These are phyloP conservation scores for Acrossocheilus fasciatus DNA, from an alignment of 2,797 vertebrate genomes.

Conservation along the genomic window DNA sequence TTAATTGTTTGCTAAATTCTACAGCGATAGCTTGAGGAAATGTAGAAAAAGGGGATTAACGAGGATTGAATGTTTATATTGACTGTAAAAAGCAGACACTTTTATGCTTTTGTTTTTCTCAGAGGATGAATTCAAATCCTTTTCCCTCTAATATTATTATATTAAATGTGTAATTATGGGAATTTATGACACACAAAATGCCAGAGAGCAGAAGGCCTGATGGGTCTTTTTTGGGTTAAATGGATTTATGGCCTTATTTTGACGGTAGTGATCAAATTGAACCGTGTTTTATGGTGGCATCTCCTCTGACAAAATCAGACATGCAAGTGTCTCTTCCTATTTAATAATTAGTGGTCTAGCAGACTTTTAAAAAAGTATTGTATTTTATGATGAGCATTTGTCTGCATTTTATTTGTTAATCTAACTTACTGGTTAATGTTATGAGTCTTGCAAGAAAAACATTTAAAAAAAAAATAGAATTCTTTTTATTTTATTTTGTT, in stretches of 20 bases:
- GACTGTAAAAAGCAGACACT: background rate
- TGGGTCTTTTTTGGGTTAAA: background rate
- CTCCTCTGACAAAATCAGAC: background rate
- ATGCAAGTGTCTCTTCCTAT: background rate
- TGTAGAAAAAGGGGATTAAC: background rate
- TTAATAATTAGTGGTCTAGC: background rate
- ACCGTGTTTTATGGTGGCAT: background rate
- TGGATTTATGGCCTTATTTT: background rate
- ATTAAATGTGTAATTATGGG: background rate
- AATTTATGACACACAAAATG: background rate
- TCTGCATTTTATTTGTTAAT: background rate
- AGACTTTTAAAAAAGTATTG: background rate
- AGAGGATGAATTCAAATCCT: background rate
- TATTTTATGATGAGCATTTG: background rate
- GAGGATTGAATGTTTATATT: conserved; percentile 16
- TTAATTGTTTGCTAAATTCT: conserved; percentile 6
- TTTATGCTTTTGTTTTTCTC: background rate
- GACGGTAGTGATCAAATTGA: background rate
- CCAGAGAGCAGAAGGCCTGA: background rate
- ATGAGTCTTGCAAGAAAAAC: too few relatives aligned
- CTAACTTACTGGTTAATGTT: background rate
- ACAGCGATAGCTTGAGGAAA: background rate
- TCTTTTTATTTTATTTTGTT: background rate
- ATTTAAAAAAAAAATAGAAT: too few relatives aligned
- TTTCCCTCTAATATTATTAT: background rate